These are phyloP conservation scores for Pachyuromys duprasi DNA, from an alignment of 2,797 vertebrate genomes.

Conservation along the genomic window DNA sequence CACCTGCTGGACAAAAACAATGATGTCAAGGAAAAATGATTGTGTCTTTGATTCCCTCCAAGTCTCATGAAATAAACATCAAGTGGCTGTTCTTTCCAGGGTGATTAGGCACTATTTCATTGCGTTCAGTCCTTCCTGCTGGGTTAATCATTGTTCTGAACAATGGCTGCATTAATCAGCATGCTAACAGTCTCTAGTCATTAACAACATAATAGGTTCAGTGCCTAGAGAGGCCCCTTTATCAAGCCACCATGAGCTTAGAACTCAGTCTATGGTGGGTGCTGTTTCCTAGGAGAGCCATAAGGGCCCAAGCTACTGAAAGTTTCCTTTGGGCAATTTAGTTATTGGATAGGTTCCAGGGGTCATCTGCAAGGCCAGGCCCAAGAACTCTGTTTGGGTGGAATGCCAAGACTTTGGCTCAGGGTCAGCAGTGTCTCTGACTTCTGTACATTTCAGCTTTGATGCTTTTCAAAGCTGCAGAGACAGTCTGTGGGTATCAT, in stretches of 20 bases:
- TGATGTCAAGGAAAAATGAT: background rate
- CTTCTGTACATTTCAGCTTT: background rate
- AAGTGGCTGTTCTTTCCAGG: background rate
- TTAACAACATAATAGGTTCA: constrained; percentile 35
- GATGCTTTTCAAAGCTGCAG: background rate
- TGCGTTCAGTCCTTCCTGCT: constrained; percentile 48
- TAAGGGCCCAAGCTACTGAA: background rate
- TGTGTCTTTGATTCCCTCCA: background rate
- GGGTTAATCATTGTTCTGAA: constrained; percentile 64
- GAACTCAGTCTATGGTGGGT: background rate
- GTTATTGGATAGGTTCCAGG: background rate
- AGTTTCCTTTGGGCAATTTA: background rate
- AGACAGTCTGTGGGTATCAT: background rate
- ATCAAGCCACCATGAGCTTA: background rate
- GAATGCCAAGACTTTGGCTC: constrained; percentile 17
- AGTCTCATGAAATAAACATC: constrained; percentile 61
- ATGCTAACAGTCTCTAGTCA: constrained; percentile 29
- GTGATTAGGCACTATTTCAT: constrained; percentile 42
- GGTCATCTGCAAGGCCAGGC: constrained; percentile 6
- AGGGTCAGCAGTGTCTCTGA: background rate
- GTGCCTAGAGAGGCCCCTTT: constrained; percentile 6
- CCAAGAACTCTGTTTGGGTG: background rate
- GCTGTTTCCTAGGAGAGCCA: background rate
- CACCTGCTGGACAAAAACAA: background rate
- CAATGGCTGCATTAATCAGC: constrained; percentile 63